Conservation (phyloP, 2,888 invertebrate genomes). For the Acrobasis suavella region DNA sequence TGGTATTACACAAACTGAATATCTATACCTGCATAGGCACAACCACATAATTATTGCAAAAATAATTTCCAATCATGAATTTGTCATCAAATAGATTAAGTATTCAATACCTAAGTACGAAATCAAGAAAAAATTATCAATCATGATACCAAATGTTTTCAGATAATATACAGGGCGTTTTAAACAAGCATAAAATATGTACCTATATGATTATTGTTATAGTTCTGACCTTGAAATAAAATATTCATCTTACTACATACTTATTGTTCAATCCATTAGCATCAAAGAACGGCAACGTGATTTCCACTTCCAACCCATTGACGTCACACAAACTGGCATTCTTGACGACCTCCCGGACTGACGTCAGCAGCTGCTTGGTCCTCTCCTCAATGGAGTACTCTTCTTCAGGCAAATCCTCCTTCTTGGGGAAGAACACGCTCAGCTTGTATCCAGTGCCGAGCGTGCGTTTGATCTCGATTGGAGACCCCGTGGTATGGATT, state of each 20-base stretch:
- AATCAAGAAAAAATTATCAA: no score
- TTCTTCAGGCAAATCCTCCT: slow-evolving; percentile 25
- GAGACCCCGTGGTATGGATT: slow-evolving; percentile 82
- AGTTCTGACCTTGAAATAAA: no score
- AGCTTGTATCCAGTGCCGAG: slow-evolving; percentile 82
- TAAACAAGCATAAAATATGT: no score
- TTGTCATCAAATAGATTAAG: no score
- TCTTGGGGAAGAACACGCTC: slow-evolving; percentile 64
- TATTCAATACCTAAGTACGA: no score
- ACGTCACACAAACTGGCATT: slow-evolving; percentile 72
- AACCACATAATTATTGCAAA: no score
- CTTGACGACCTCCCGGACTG: slow-evolving; percentile 63
- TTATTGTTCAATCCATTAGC: slow-evolving; percentile 74
- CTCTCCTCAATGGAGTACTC: slow-evolving; percentile 54
- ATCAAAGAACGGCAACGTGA: slow-evolving; percentile 78
- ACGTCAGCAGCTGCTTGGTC: slow-evolving; percentile 62
- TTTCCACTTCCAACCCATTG: slow-evolving; percentile 61
- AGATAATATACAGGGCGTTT: no score
- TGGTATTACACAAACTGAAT: no score
- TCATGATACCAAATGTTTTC: no score
- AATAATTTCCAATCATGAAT: no score
- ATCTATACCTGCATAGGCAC: no score
- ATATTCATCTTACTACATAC: slow-evolving; percentile 64
- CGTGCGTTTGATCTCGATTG: slow-evolving; percentile 79
- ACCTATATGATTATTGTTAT: no score